Evolutionary conservation across 2,113 vertebrate genomes (phyloP).

Genomic region (Phalacrocorax pelagicus): DNA sequence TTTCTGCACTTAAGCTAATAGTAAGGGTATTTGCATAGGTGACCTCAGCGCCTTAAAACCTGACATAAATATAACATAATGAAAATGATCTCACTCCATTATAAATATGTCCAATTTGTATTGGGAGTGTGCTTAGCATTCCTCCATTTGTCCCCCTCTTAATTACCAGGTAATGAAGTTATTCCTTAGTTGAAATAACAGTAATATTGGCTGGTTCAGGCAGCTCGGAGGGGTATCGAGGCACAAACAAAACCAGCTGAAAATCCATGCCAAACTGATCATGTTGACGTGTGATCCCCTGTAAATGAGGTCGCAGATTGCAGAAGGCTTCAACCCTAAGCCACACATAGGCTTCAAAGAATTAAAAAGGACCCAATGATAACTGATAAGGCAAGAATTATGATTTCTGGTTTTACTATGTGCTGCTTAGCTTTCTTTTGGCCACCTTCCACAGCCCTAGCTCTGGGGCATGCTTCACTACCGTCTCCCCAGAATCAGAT

Average conservation of each 20-base stretch:
- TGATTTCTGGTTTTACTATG: too few species aligned
- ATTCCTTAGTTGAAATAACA: not conserved
- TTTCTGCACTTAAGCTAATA: not conserved
- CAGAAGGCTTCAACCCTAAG: not conserved
- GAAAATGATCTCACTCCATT: not conserved
- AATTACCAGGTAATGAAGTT: not conserved
- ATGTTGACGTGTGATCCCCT: accelerated
- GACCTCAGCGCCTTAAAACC: not conserved
- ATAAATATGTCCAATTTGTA: accelerated
- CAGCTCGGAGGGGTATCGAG: not conserved
- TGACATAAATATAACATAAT: not conserved
- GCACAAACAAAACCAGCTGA: not conserved
- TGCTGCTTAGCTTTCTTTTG: not conserved
- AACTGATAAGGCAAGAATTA: not conserved
- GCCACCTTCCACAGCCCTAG: not conserved
- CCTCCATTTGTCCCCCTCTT: not conserved
- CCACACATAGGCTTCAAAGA: not conserved
- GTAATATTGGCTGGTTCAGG: not conserved
- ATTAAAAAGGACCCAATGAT: not conserved
- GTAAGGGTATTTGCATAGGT: not conserved
- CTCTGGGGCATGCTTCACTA: not conserved
- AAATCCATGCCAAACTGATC: not conserved
- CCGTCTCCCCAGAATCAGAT: not conserved
- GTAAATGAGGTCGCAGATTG: too few species aligned
- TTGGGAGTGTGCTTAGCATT: not conserved